Conservation (phyloP, 23 tunicate species). For the Phallusia fumigata region DNA sequence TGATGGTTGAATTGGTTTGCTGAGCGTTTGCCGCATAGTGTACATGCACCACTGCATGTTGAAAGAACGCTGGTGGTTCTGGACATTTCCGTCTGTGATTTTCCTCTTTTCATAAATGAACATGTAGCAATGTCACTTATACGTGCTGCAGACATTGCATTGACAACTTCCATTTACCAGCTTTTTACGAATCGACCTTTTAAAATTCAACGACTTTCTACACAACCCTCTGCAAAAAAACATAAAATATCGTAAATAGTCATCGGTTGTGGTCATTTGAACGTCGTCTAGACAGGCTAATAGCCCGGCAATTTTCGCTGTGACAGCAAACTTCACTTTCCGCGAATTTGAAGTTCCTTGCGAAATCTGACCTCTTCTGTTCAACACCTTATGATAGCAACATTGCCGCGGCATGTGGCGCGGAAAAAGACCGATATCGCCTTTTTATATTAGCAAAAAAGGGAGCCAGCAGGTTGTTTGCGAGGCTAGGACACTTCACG, state of each 20-base stretch:
- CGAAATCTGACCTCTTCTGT: not conserved
- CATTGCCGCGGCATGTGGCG: not conserved
- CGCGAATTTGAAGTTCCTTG: not conserved
- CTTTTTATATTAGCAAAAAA: slow-evolving; percentile 6
- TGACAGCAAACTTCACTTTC: not conserved
- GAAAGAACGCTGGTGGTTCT: too few relatives aligned
- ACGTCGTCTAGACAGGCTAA: too few relatives aligned
- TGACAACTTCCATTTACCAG: not conserved
- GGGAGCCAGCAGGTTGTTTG: slow-evolving; percentile 12
- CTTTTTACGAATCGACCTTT: not conserved
- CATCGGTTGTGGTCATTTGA: not conserved
- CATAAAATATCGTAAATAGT: not conserved
- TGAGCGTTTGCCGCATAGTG: not conserved
- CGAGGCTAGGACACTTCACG: slow-evolving; percentile 8
- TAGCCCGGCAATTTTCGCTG: not conserved
- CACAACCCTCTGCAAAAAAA: not conserved
- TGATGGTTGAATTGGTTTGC: too few relatives aligned
- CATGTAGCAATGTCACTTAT: not conserved
- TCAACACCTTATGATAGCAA: not conserved
- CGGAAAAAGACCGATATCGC: not conserved
- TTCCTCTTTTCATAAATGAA: not conserved
- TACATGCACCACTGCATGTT: not conserved
- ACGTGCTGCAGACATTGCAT: not conserved
- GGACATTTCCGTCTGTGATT: too few relatives aligned
- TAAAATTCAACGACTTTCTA: not conserved